Evolutionary conservation across 2,797 vertebrate genomes (phyloP), one percentile per base, ranked within the genome.

Genomic region (Oreortyx pictus): DNA sequence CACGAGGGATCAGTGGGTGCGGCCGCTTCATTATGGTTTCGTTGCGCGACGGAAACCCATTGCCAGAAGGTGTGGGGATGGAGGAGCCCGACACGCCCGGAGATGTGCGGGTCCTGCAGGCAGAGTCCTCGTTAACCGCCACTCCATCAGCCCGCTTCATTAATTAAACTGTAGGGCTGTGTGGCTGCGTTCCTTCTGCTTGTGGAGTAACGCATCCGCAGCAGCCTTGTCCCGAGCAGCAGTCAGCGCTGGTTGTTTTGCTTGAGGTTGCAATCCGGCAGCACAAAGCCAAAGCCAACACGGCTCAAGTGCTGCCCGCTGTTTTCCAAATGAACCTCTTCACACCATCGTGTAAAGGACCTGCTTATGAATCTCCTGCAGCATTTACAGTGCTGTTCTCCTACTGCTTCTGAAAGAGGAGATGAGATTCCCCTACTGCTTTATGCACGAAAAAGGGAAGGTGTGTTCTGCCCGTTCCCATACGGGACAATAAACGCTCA

Each of bases 151-250:
- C 64, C 61, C 9, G 35, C 35, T 37, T 37, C 35, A 37, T 37
- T 37, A 7, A 37, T 37, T 37, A 10, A 37, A 37, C 37, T 37
- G 49, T 52, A 29, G 25, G 24, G 47, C 19, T 25, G 14, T 25
- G 12, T 13, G 24, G 49, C 49, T 3, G 49, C 3, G 25, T 14
- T 50, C 49, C 49, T 15, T 50, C 25, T 50, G 24, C 12, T 52
- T 29, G 49, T 16, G 6, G 80, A 70, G 25, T 68, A 77, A 68
- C 65, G 7, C 47, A 47, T 6, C 47, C 22, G 50, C 50, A 52
- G 50, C 29, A 29, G 29, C 27, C 8, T 89, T 19, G 92, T 94
- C 76, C 93, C 46, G 56, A 77, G 92, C 92, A 94, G 94, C 88
- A 4, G 37, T 94, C 82, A 37, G 33, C 86, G 74, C 79, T 29